Conservation (phyloP, 2,797 vertebrate genomes). For the Pangasius mekongensis region DNA sequence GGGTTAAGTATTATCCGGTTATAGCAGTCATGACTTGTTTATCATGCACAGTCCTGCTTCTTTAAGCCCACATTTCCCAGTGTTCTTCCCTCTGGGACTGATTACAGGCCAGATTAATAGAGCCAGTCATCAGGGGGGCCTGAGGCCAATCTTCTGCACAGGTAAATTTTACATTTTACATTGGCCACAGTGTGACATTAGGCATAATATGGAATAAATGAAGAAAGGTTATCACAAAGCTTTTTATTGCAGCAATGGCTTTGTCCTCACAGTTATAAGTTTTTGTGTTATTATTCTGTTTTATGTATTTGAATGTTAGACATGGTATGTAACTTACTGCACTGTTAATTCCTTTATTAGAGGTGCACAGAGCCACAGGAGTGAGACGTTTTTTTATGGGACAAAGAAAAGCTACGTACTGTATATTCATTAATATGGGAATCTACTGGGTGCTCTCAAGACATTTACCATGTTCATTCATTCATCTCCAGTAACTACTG, state of each 20-base stretch:
- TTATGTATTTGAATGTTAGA: neutral
- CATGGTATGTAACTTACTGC: neutral
- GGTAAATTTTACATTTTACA: neutral
- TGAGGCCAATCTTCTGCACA: neutral
- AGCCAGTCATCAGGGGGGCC: neutral
- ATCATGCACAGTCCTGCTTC: neutral
- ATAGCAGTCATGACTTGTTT: neutral
- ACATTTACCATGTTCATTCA: neutral
- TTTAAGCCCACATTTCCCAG: neutral
- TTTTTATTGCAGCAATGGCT: neutral
- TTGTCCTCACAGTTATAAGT: neutral
- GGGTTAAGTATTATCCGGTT: neutral
- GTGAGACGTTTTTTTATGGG: neutral
- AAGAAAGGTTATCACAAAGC: neutral
- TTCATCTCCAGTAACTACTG: neutral
- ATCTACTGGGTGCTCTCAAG: neutral
- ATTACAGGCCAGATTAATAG: neutral
- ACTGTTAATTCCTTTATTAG: neutral
- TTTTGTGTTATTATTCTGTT: neutral
- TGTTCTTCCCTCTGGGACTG: slow-evolving; percentile 3
- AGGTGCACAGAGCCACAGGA: neutral
- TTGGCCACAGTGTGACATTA: neutral
- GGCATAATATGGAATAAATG: no score
- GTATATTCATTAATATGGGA: neutral
- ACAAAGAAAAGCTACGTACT: neutral